Conservation (phyloP, 2,888 invertebrate genomes). For the Volucella inanis region DNA sequence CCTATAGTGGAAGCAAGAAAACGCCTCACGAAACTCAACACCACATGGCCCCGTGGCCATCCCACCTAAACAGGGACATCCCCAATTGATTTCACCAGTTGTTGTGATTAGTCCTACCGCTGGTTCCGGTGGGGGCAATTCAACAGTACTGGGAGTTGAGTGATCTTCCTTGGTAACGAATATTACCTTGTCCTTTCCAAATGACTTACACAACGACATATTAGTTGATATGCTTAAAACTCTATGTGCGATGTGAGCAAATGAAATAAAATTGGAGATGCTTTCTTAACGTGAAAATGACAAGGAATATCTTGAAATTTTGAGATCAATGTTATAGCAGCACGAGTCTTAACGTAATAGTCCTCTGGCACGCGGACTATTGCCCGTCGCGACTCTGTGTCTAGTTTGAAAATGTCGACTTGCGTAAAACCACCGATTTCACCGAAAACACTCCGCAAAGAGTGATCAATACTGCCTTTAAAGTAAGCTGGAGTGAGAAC, state of each 20-base stretch:
- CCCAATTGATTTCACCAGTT: constrained; percentile 97
- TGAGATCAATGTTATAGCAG: constrained; percentile 85
- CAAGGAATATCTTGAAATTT: constrained; percentile 84
- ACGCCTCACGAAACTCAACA: constrained; percentile 95
- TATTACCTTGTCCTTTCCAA: constrained; percentile 92
- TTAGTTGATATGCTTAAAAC: constrained; percentile 54
- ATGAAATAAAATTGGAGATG: constrained; percentile 79
- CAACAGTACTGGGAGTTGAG: constrained; percentile 87
- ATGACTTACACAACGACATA: constrained; percentile 84
- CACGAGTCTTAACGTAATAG: constrained; percentile 85
- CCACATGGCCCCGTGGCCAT: constrained; percentile 99
- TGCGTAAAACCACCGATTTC: constrained; percentile 84
- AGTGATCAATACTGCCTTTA: constrained; percentile 85
- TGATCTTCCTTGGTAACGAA: constrained; percentile 93
- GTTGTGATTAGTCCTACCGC: constrained; percentile 91
- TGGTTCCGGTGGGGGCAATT: constrained; percentile 88
- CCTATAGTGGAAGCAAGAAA: constrained; percentile 96
- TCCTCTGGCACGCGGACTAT: constrained; percentile 85
- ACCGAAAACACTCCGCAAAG: constrained; percentile 85
- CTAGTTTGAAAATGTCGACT: constrained; percentile 86
- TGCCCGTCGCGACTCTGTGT: constrained; percentile 82
- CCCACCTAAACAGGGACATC: constrained; percentile 98
- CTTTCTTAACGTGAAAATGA: constrained; percentile 84
- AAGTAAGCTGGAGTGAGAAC: constrained; percentile 84
- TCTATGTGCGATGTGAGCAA: constrained; percentile 58